Conservation (phyloP, 2,888 invertebrate genomes). For the Antitype chi region DNA sequence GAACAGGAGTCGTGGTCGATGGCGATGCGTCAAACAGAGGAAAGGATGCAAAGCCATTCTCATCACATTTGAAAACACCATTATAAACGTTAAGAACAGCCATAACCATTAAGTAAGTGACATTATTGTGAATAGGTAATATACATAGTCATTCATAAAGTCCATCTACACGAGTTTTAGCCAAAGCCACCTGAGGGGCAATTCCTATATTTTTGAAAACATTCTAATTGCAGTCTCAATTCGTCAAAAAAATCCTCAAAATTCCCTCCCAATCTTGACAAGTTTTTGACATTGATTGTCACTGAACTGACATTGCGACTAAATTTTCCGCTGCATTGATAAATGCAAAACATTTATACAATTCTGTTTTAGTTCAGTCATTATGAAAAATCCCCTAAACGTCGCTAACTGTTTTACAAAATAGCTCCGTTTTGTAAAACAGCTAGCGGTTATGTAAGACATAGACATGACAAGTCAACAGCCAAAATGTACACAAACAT, state of each 20-base stretch:
- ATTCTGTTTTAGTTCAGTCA: too few relatives aligned
- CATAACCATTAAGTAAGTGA: constrained; percentile 31
- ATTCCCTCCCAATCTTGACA: background rate
- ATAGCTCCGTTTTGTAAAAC: too few relatives aligned
- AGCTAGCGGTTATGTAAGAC: too few relatives aligned
- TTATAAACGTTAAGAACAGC: constrained; percentile 15
- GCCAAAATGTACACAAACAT: background rate
- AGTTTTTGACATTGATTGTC: background rate
- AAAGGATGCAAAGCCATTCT: constrained; percentile 67
- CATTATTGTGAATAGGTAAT: too few relatives aligned
- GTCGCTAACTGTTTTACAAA: too few relatives aligned
- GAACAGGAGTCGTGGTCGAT: constrained; percentile 51
- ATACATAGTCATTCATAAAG: too few relatives aligned
- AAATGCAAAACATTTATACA: too few relatives aligned
- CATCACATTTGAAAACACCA: constrained; percentile 17
- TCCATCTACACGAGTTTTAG: background rate
- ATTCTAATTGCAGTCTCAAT: background rate
- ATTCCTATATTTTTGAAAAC: background rate
- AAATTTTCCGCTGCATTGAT: background rate
- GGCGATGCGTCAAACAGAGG: constrained; percentile 67
- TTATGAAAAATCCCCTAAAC: too few relatives aligned
- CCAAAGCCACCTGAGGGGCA: background rate
- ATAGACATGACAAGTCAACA: background rate
- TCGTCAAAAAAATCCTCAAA: background rate
- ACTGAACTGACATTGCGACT: background rate